Evolutionary conservation across 2,113 vertebrate genomes (phyloP), one percentile per base, ranked within the genome.

Genomic region (Oreotrochilus melanogaster): DNA sequence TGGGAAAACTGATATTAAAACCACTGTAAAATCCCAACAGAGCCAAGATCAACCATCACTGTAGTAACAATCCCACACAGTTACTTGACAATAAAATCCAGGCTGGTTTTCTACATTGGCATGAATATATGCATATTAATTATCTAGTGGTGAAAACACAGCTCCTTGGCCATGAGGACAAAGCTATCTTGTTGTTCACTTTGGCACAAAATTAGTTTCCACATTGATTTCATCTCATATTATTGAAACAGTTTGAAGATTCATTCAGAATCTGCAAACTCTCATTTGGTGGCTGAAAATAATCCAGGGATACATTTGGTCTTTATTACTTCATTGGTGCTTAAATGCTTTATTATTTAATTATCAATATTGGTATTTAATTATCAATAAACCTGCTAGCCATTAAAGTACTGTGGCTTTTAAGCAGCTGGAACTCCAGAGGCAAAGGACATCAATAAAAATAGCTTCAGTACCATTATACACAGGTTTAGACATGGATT

Each of bases 131-230:
- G 39, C 27, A 27, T 76, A 67, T 84, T 85, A 89, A 93, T 94
- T 87, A 91, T 71, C 65, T 84, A 18, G 70, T 43, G 61, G 57
- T 75, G 53, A 94, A 95, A 93, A 91, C n/a, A 89, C 73, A 74
- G 87, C 70, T 78, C 70, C 69, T 87, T 91, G 78, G 81, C 87
- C 80, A 23, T 15, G 14, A 86, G 51, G 85, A 93, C 54, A 94
- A 93, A 93, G 62, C 47, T 45, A 73, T 53, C 58, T 53, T 79
- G 91, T 86, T 92, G 67, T 69, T 83, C 53, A 11, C 51, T 87
- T 75, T 85, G 85, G 78, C 92, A 93, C 66, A 65, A 88, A 93
- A 88, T 48, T 66, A 45, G 62, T 69, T 94, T 86, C 89, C 30
- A 93, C 84, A 86, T 42, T n/a, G 51, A 79, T 86, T 92, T 75